A percentile compares a stretch with the other conserved stretches of the same genome.
Evolutionary conservation across 2,888 invertebrate species (phyloP).

Genomic region (Adineta ricciae): DNA sequence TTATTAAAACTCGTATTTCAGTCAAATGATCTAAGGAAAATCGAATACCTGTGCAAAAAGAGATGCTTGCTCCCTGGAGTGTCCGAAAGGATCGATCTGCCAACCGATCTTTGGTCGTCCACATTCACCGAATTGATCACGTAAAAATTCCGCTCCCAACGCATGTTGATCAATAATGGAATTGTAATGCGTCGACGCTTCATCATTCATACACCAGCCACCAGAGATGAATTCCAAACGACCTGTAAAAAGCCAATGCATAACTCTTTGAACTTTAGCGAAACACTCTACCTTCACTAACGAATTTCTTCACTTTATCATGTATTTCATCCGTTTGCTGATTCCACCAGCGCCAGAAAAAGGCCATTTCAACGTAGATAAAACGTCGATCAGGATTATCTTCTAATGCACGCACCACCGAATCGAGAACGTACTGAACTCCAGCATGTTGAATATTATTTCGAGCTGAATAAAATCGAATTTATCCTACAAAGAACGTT

Average conservation of each 20-base stretch:
- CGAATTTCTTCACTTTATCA: slow-evolving; percentile 59
- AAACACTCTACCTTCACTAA: slow-evolving; percentile 49
- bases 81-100: slow-evolving; percentile 81
- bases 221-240: slow-evolving; percentile 35
- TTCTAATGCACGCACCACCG: slow-evolving; percentile 62
- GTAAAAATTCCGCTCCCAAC: slow-evolving; percentile 52
- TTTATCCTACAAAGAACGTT: neutral
- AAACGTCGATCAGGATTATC: slow-evolving; percentile 62
- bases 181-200: slow-evolving; percentile 54
- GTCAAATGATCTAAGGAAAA: too few species aligned
- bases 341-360: slow-evolving; percentile 75
- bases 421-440: slow-evolving; percentile 15
- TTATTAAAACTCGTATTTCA: neutral
- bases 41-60: slow-evolving; percentile 51
- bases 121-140: slow-evolving; percentile 54
- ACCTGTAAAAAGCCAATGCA: slow-evolving; percentile 38
- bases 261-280: neutral
- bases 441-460: slow-evolving; percentile 22
- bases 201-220: slow-evolving; percentile 52
- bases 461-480: slow-evolving; percentile 37
- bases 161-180: slow-evolving; percentile 56
- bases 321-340: slow-evolving; percentile 58
- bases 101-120: slow-evolving; percentile 67
- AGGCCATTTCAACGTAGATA: slow-evolving; percentile 77
- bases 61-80: slow-evolving; percentile 73